phyloP scores from a whole-genome alignment of 2,888 invertebrate species.

The Eutolmus rufibarbis region DNA sequence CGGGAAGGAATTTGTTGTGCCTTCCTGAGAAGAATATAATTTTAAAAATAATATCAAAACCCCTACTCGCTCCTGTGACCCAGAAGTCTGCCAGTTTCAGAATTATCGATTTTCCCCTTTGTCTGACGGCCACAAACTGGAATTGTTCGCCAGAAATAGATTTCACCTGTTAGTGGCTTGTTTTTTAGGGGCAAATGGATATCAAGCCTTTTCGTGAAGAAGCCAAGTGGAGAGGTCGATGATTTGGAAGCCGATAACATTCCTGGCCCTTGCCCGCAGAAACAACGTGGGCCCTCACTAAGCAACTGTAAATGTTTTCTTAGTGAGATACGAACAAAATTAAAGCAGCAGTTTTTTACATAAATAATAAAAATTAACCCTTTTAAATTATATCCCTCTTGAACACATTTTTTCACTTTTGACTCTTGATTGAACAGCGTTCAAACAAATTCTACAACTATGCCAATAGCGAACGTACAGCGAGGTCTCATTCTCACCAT shows the following conservation, averaged over 20 bases:
- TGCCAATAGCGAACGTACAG: no score
- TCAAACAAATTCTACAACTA: no score
- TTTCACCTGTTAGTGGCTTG: slow-evolving; percentile 35
- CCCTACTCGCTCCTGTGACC: neutral
- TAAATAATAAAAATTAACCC: no score
- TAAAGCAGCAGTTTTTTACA: no score
- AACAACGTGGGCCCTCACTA: no score
- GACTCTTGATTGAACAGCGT: no score
- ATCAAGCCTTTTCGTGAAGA: slow-evolving; percentile 5
- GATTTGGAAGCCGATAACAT: slow-evolving; percentile 1
- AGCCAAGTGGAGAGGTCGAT: neutral
- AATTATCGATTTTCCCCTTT: neutral
- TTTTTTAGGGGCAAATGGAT: slow-evolving; percentile 23
- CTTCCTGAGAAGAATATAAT: neutral
- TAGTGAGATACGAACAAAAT: no score
- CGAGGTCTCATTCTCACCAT: no score
- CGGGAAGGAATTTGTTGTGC: neutral
- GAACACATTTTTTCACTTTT: no score
- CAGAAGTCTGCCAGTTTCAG: neutral
- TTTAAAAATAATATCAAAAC: slow-evolving; percentile 13
- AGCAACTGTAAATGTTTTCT: no score
- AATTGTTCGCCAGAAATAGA: slow-evolving; percentile 7
- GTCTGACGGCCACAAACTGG: neutral
- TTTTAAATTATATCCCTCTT: no score
- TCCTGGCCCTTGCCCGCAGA: neutral